phyloP scores from a whole-genome alignment of 2,888 invertebrate species.

The Yponomeuta malinellus region DNA sequence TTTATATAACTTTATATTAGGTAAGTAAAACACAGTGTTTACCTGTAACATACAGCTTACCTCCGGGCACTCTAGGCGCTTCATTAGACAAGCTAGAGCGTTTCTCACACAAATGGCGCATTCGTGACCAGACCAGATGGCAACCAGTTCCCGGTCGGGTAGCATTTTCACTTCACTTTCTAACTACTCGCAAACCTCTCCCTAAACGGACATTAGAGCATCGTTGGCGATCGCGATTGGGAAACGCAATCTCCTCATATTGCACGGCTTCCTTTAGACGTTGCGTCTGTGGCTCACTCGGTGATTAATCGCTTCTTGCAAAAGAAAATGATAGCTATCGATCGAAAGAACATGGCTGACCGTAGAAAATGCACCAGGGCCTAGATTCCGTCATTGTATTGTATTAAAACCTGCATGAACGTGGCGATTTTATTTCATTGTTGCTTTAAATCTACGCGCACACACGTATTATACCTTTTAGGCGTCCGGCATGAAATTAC shows the following conservation, averaged over 20 bases:
- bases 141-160: conserved; percentile 9
- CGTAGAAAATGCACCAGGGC: not conserved
- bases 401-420: too few relatives aligned
- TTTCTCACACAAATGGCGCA: not conserved
- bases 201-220: conserved; percentile 8
- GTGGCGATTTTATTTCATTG: too few relatives aligned
- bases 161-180: conserved; percentile 11
- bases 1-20: conserved; percentile 1
- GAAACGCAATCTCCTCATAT: not conserved
- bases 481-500: too few relatives aligned
- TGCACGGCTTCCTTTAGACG: not conserved
- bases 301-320: not conserved
- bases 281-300: not conserved
- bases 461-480: too few relatives aligned
- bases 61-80: not conserved
- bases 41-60: not conserved
- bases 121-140: conserved; percentile 12
- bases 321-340: not conserved
- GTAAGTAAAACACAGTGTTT: not conserved
- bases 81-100: not conserved
- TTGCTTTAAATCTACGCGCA: too few relatives aligned
- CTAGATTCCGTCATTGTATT: too few relatives aligned
- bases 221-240: not conserved
- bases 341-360: not conserved
- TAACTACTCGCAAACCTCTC: conserved; percentile 6